Evolutionary conservation across 2,113 vertebrate genomes (phyloP).

Genomic region (Lepisosteus oculatus): DNA sequence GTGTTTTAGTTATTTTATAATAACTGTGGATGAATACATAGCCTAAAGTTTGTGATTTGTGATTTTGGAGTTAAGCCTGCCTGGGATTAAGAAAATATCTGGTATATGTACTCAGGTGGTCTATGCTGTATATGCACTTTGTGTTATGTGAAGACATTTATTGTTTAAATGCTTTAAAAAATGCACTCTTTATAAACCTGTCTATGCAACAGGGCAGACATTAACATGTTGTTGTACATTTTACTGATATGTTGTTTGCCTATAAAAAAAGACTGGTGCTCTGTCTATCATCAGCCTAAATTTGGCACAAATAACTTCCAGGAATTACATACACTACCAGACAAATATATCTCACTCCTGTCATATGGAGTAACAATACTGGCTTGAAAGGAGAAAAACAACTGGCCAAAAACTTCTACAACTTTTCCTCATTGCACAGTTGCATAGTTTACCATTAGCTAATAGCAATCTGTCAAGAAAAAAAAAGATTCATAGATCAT

Average conservation of each 20-base stretch:
- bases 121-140: background rate
- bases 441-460: background rate
- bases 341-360: background rate
- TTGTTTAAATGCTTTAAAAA: slow-evolving; percentile 4
- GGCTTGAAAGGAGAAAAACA: background rate
- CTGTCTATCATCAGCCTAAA: slow-evolving; percentile 4
- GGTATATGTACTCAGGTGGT: slow-evolving; percentile 14
- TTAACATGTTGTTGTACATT: slow-evolving; percentile 19
- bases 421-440: background rate
- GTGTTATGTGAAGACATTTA: slow-evolving; percentile 15
- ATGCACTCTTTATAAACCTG: slow-evolving; percentile 6
- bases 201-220: slow-evolving; percentile 16
- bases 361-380: background rate
- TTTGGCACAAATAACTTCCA: slow-evolving; percentile 4
- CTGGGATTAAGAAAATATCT: background rate
- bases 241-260: slow-evolving; percentile 17
- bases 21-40: background rate
- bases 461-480: background rate
- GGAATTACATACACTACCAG: background rate
- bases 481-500: background rate
- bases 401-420: background rate
- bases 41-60: background rate
- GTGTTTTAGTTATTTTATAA: background rate
- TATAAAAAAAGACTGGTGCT: slow-evolving; percentile 9
- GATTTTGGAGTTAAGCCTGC: slow-evolving; percentile 12